phyloP scores from a whole-genome alignment of 2,888 invertebrate genomes.

The Stratiomys singularior region DNA sequence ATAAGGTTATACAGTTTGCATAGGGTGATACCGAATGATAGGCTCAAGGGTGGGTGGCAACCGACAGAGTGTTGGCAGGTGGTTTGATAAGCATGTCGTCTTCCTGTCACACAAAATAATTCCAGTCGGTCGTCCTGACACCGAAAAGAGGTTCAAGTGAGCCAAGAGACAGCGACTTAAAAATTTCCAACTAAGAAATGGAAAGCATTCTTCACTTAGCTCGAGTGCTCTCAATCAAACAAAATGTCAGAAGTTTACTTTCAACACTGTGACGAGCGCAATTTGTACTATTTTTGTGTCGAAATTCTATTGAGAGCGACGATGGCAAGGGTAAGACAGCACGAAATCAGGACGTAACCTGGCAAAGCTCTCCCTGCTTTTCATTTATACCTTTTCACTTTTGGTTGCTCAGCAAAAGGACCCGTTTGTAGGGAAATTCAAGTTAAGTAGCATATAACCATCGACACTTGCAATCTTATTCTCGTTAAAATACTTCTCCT shows the following conservation, averaged over 20 bases:
- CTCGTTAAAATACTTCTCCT: conserved; percentile 49
- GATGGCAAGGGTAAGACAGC: background rate
- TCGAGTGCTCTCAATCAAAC: conserved; percentile 36
- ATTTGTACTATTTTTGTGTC: conserved; percentile 36
- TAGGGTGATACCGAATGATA: background rate
- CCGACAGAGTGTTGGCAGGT: background rate
- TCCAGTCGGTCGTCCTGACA: background rate
- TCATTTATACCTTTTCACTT: background rate
- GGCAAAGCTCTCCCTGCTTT: background rate
- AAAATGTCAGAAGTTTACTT: conserved; percentile 25
- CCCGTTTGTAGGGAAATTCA: conserved; percentile 2
- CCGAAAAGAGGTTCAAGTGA: background rate
- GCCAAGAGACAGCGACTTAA: background rate
- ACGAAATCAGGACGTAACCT: background rate
- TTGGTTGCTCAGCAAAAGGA: background rate
- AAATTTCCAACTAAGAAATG: background rate
- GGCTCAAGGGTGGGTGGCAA: background rate
- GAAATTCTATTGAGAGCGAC: background rate
- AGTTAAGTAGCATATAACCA: conserved; percentile 45
- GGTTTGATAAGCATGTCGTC: conserved; percentile 11
- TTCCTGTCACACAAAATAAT: conserved; percentile 8
- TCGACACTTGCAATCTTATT: conserved; percentile 49
- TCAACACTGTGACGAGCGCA: conserved; percentile 19
- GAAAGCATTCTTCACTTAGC: conserved; percentile 6
- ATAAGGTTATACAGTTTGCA: conserved; percentile 22